A percentile compares a stretch with the other conserved stretches of the same genome.
Conservation (phyloP, 2,113 vertebrate genomes). For the Okapia johnstoni region DNA sequence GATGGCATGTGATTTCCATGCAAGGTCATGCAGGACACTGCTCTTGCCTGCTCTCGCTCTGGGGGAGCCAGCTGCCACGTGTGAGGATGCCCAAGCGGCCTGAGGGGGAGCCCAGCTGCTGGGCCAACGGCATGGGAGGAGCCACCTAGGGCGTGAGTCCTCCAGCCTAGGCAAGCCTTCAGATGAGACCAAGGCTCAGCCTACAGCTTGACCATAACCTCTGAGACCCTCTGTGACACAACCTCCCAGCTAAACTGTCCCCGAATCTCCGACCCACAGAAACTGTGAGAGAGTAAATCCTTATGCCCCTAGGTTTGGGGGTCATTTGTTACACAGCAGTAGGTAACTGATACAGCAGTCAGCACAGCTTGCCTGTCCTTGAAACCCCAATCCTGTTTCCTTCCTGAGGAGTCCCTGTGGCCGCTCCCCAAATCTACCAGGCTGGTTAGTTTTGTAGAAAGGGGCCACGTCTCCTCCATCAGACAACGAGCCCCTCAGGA, state of each 20-base stretch:
- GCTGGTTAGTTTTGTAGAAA: not conserved
- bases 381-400: not conserved
- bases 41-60: not conserved
- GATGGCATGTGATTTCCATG: not conserved
- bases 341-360: not conserved
- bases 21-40: not conserved
- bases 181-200: not conserved
- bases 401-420: too few species aligned
- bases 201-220: not conserved
- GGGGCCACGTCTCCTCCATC: not conserved
- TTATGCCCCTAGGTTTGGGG: not conserved
- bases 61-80: not conserved
- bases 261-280: not conserved
- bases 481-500: fast-evolving
- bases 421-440: not conserved
- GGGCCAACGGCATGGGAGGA: not conserved
- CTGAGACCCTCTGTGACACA: not conserved
- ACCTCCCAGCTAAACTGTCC: not conserved
- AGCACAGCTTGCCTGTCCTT: not conserved
- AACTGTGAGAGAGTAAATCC: not conserved
- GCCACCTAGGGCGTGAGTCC: not conserved
- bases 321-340: not conserved
- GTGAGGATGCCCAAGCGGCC: not conserved
- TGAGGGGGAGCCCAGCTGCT: not conserved
- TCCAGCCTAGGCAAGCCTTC: not conserved